Evolutionary conservation across 2,888 invertebrate genomes (phyloP).

Genomic region (Amblyjoppa proteus): DNA sequence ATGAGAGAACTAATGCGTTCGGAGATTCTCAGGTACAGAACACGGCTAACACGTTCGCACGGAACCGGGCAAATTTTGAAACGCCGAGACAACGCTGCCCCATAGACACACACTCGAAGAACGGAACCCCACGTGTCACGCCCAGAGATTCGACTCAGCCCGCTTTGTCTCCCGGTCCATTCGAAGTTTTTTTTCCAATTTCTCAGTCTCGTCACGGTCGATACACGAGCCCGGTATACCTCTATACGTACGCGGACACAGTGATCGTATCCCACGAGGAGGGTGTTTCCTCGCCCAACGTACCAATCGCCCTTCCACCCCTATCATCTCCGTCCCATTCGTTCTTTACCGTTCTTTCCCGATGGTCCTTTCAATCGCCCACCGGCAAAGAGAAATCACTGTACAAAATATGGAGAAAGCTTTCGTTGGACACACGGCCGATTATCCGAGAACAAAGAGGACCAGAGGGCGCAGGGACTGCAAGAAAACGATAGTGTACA

Average conservation of each 20-base stretch:
- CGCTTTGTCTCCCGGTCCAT: slow-evolving; percentile 54
- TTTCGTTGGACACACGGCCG: slow-evolving; percentile 59
- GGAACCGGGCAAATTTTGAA: too few relatives aligned
- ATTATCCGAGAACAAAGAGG: slow-evolving; percentile 62
- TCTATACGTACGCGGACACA: not conserved
- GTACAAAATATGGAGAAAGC: slow-evolving; percentile 63
- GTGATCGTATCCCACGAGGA: not conserved
- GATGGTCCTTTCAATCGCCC: not conserved
- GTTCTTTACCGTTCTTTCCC: not conserved
- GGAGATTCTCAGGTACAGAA: too few relatives aligned
- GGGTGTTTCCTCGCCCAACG: not conserved
- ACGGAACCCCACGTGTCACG: not conserved
- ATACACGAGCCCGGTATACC: slow-evolving; percentile 1
- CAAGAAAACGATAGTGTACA: slow-evolving; percentile 34
- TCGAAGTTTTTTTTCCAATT: slow-evolving; percentile 54
- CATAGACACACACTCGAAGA: too few relatives aligned
- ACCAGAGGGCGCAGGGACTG: slow-evolving; percentile 55
- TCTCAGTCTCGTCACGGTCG: slow-evolving; percentile 51
- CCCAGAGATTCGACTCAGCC: slow-evolving; percentile 18
- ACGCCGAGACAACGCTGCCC: too few relatives aligned
- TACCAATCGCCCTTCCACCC: not conserved
- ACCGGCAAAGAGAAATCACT: slow-evolving; percentile 24
- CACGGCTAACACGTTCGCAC: too few relatives aligned
- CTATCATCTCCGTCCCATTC: not conserved
- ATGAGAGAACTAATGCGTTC: too few relatives aligned